Evolutionary conservation across 35 echinoderm and acorn worm genomes (phyloP).

Genomic region (Ptychodera flava): DNA sequence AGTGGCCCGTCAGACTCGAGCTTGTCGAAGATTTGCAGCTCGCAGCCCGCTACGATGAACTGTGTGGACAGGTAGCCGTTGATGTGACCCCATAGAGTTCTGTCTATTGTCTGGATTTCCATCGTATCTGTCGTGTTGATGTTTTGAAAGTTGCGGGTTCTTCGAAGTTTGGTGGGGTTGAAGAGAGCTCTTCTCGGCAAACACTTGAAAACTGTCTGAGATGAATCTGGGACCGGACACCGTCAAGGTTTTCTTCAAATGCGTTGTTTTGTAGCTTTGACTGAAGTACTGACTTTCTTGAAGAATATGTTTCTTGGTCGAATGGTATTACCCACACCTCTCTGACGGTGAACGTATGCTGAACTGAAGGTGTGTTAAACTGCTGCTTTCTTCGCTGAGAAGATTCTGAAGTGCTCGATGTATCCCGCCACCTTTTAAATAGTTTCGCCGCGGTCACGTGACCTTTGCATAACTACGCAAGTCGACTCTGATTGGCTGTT

Average conservation of each 20-base stretch:
- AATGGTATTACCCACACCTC: no score
- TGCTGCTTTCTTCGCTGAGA: no score
- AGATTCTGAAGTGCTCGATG: background rate
- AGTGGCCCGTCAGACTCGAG: background rate
- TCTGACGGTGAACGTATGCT: no score
- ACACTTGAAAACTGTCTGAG: no score
- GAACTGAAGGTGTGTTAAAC: no score
- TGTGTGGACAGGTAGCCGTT: background rate
- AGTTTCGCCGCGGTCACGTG: background rate
- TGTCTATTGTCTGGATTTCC: background rate
- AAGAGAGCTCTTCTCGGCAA: no score
- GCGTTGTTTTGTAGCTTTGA: no score
- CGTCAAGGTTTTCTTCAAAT: no score
- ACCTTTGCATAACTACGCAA: background rate
- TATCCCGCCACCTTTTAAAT: background rate
- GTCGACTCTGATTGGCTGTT: background rate
- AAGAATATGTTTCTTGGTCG: no score
- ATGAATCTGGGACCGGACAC: no score
- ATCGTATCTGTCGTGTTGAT: background rate
- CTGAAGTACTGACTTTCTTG: no score
- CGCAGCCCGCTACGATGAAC: background rate
- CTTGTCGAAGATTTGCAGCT: background rate
- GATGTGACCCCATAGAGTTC: background rate
- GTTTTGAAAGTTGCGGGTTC: background rate
- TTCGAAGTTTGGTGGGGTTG: background rate